Evolutionary conservation across 2,113 vertebrate species (phyloP).

Genomic region (Rutilus rutilus): DNA sequence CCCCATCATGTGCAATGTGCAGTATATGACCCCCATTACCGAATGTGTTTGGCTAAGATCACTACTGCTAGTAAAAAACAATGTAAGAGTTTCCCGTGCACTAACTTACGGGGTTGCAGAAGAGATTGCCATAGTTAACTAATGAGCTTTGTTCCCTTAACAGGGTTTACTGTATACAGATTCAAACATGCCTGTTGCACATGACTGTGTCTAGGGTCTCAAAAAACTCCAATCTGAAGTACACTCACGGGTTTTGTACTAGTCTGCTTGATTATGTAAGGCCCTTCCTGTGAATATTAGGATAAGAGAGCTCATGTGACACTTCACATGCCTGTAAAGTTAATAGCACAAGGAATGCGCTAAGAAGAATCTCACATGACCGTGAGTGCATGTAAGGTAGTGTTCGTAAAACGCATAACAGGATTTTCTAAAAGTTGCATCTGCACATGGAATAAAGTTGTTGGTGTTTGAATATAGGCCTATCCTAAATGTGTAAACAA

Average conservation of each 20-base stretch:
- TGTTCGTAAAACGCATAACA: background rate
- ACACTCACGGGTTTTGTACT: background rate
- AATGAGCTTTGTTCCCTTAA: constrained; percentile 13
- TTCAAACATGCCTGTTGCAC: constrained; percentile 13
- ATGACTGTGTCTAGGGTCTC: background rate
- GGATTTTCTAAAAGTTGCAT: too few relatives aligned
- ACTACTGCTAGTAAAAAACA: background rate
- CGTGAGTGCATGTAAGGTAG: background rate
- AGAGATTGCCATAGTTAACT: background rate
- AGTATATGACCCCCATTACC: background rate
- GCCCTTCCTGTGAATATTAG: constrained; percentile 10
- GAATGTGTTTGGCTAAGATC: background rate
- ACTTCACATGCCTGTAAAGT: background rate
- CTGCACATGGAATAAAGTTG: background rate
- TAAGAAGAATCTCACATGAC: background rate
- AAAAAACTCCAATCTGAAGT: background rate
- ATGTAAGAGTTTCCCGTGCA: background rate
- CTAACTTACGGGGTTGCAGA: background rate
- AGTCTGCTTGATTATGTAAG: constrained; percentile 8
- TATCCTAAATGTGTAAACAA: too few relatives aligned
- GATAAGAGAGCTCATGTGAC: constrained; percentile 8
- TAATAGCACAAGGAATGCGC: constrained; percentile 30
- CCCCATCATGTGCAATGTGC: too few relatives aligned
- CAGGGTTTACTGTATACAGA: background rate
- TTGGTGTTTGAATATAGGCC: background rate